These are phyloP conservation scores for Corythornis vintsioides DNA, from an alignment of 2,113 vertebrate species.

Conservation along the genomic window DNA sequence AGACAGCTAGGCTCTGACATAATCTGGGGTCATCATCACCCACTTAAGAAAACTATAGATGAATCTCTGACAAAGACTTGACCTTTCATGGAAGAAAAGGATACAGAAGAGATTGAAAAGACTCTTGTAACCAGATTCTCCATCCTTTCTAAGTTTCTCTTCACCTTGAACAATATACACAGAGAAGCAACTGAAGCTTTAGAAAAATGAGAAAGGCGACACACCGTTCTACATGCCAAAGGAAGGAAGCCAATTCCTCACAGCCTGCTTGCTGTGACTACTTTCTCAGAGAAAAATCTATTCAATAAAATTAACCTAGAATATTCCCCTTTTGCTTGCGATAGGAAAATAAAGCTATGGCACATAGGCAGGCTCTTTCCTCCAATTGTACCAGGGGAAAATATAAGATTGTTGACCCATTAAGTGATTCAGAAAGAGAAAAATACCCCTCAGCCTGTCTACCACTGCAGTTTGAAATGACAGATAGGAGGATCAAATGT, in stretches of 20 bases:
- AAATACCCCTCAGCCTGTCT: background rate
- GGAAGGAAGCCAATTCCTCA: background rate
- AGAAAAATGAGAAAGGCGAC: background rate
- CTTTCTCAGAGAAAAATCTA: background rate
- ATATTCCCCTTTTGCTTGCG: background rate
- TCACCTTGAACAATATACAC: background rate
- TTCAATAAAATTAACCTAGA: background rate
- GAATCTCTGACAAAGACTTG: background rate
- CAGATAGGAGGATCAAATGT: background rate
- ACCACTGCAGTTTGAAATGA: background rate
- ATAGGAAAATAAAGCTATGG: background rate
- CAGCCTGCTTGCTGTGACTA: background rate
- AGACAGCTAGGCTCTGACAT: background rate
- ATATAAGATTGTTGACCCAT: background rate
- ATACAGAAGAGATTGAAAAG: background rate
- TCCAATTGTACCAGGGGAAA: background rate
- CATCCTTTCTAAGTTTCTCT: background rate
- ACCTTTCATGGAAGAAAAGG: background rate
- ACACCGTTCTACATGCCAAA: background rate
- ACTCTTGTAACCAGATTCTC: background rate
- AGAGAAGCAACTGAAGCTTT: background rate
- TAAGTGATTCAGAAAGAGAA: background rate
- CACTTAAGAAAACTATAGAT: background rate
- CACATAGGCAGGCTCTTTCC: background rate
- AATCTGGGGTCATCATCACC: background rate